Evolutionary conservation across 2,113 vertebrate species (phyloP), one percentile per base, ranked within the genome.

Genomic region (Amblyornis subalaris): DNA sequence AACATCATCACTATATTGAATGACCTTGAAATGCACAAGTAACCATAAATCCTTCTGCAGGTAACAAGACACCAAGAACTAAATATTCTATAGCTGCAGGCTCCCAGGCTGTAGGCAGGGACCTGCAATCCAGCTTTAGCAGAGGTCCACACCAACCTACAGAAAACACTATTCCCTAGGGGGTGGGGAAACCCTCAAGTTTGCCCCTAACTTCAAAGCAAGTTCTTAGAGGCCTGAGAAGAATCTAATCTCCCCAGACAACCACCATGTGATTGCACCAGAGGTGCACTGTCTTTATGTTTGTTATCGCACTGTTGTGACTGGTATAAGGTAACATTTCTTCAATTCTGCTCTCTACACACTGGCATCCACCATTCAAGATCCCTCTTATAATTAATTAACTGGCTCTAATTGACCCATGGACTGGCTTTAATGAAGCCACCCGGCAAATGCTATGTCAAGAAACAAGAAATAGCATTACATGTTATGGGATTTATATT

Each of bases 71-170:
- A 57, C 8, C 22, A 65, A 70, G 51, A 76, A 77, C 10, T 47
- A 72, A 80, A 66, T 15, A 73, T 2, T 6, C 0, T 0, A 40
- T 2, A 48, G 35, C 9, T 66, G 22, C 1, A 1, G 23, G 26
- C 50, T 89, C 28, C 4, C 31, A 57, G 44, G 2, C 25, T 28
- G 9, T 31, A 75, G 12, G 26, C 7, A 24, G 15, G 21, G 23
- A 26, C 14, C 17, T 51, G 28, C 19, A 69, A 38, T 3, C 7
- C 54, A 77, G 1, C 9, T 53, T 80, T 1, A 70, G 22, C n/a
- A 76, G 7, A 80, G 12, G 12, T 72, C 40, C 12, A 24, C 21
- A 14, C 5, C 45, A 66, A 22, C 4, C 12, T 16, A 54, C n/a
- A 45, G 22, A 67, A 81, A 48, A 29, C 4, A 64, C 14, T 36